Conservation (phyloP, 2,797 vertebrate species). For the Prionace glauca region DNA sequence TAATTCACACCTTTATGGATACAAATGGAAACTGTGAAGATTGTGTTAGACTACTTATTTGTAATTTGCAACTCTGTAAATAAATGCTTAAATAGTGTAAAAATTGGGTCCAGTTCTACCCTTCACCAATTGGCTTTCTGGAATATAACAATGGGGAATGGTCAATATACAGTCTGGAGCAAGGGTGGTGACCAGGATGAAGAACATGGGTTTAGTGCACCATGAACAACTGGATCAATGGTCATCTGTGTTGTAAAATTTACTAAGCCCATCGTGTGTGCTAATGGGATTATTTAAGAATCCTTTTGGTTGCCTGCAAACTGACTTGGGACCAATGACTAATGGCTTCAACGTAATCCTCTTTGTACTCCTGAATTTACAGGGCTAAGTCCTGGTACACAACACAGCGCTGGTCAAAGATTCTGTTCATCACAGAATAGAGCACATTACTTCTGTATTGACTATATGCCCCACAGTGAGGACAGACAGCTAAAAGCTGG, state of each 20-base stretch:
- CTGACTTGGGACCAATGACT: background rate
- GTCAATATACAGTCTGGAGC: background rate
- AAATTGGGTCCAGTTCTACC: no score
- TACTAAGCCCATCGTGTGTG: background rate
- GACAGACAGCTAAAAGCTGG: background rate
- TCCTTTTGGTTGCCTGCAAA: background rate
- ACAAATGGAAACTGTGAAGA: no score
- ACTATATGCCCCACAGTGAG: background rate
- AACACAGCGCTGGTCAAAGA: background rate
- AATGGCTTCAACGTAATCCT: background rate
- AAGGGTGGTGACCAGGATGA: background rate
- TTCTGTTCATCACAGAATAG: background rate
- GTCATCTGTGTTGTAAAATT: no score
- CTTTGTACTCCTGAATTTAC: background rate
- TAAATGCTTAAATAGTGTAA: no score
- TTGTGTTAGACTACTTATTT: no score
- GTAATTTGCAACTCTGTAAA: no score
- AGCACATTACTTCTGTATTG: background rate
- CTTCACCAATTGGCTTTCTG: no score
- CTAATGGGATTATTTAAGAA: background rate
- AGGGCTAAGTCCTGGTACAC: background rate
- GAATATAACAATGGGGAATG: background rate
- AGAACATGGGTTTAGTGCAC: background rate
- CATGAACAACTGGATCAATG: no score
- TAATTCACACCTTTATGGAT: no score